Evolutionary conservation across 2,888 invertebrate genomes (phyloP), one percentile per base, ranked within the genome.

Genomic region (Amorpha juglandis): DNA sequence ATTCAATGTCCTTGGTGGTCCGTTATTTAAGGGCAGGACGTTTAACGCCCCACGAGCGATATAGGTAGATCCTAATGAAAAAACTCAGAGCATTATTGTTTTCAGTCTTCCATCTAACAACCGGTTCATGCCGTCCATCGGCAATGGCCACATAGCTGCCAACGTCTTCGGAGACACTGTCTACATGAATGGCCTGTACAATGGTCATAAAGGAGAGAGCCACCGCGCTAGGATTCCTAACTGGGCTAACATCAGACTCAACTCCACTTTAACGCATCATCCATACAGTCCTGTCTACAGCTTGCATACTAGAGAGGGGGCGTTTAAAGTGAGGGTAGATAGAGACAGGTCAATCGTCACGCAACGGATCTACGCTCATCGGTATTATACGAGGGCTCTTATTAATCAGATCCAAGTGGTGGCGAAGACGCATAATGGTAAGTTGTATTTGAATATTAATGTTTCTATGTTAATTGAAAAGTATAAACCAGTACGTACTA

Each of bases 151-250:
- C 71, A 73, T 95, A 64, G 95, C 95, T 0, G 94, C 94, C 9
- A 94, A 94, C 21, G 77, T 95, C 19, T 95, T 94, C 78, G 94
- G 95, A 42, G 93, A 95, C 71, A 91, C 95, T 0, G 94, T 95
- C 2, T 95, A 94, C 71, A 93, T 95, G 87, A 95, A 95, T 70
- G 95, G 95, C 0, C 74, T 95, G 0, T 95, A 95, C 82, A 95
- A 94, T 78, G 95, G 95, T 1, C 81, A 78, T 7, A 86, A 82
- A 0, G 95, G 95, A 0, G 87, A 93, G 52, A 95, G 95, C 70
- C 94, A 93, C 65, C 89, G 95, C 8, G 95, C 95, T 0, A 89
- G 95, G 47, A 94, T 95, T 45, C 95, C 95, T n/a, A 94, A 93
- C 64, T 94, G 94, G 93, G 89, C 94, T 3, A 95, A 95, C 74